Evolutionary conservation across 64 coral and sea anemone species (phyloP).

Genomic region (Montipora cactus): DNA sequence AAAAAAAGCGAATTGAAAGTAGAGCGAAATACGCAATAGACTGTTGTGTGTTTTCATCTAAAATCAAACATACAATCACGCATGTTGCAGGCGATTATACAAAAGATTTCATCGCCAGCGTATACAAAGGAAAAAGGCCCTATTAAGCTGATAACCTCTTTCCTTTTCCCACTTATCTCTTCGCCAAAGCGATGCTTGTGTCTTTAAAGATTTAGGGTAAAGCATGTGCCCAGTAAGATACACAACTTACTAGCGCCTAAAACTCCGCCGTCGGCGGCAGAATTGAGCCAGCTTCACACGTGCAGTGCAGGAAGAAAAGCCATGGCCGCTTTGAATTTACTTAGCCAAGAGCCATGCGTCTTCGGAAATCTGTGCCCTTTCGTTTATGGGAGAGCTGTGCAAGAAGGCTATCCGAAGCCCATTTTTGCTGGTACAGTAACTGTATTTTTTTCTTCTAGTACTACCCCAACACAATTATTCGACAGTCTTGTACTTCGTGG

Average conservation of each 20-base stretch:
- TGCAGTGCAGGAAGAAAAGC: not conserved
- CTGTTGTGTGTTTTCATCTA: conserved; percentile 86
- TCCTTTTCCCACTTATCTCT: conserved; percentile 88
- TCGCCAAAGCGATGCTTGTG: conserved; percentile 78
- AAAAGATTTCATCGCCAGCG: conserved; percentile 93
- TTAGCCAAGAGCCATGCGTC: conserved; percentile 56
- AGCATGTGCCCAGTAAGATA: conserved; percentile 78
- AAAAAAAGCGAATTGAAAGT: conserved; percentile 73
- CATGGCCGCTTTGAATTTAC: conserved; percentile 24
- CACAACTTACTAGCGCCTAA: conserved; percentile 49
- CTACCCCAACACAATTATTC: not conserved
- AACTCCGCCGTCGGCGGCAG: not conserved
- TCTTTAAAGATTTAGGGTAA: conserved; percentile 86
- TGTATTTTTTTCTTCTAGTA: conserved; percentile 40
- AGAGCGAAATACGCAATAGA: conserved; percentile 78
- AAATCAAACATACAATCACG: conserved; percentile 80
- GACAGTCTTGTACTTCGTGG: not conserved
- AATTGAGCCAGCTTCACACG: not conserved
- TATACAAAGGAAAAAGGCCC: conserved; percentile 87
- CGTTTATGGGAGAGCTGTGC: conserved; percentile 15
- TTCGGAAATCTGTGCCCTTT: conserved; percentile 84
- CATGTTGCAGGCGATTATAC: conserved; percentile 85
- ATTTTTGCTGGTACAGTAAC: conserved; percentile 62
- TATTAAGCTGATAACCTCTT: conserved; percentile 91
- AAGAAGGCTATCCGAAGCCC: conserved; percentile 1